Evolutionary conservation across 2,888 invertebrate genomes (phyloP).

Genomic region (Nomada fabriciana): DNA sequence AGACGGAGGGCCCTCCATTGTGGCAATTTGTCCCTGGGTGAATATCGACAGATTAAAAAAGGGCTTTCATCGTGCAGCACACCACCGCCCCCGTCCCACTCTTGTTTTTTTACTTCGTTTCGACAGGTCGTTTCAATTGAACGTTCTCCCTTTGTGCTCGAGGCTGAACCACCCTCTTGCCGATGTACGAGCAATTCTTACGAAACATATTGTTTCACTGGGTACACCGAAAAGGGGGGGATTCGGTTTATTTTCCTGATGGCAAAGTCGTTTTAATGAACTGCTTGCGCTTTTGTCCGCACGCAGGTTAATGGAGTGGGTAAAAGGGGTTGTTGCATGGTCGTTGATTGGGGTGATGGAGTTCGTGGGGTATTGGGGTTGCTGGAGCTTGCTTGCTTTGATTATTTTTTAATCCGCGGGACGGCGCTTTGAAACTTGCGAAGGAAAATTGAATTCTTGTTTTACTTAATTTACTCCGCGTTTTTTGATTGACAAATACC

Average conservation of each 20-base stretch:
- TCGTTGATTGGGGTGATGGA: background rate
- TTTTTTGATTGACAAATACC: no score
- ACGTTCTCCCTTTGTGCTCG: background rate
- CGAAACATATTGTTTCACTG: slow-evolving; percentile 10
- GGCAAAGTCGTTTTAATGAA: slow-evolving; percentile 13
- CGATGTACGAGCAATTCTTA: slow-evolving; percentile 4
- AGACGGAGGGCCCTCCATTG: slow-evolving; percentile 15
- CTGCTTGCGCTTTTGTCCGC: background rate
- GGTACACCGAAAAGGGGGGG: no score
- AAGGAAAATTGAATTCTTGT: no score
- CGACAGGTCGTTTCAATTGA: slow-evolving; percentile 14
- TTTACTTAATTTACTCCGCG: no score
- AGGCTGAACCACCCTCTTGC: background rate
- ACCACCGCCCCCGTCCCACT: background rate
- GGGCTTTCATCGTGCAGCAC: slow-evolving; percentile 7
- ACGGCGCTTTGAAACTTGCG: no score
- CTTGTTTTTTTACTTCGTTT: slow-evolving; percentile 18
- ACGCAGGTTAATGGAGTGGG: background rate
- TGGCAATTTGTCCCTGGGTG: slow-evolving; percentile 65
- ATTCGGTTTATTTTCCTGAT: slow-evolving; percentile 2
- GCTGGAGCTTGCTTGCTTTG: no score
- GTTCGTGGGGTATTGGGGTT: background rate
- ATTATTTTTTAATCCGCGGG: no score
- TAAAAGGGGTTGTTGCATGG: background rate
- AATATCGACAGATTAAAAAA: slow-evolving; percentile 70